These are phyloP conservation scores for Herpailurus yagouaroundi DNA, from an alignment of 2,113 vertebrate species.

Conservation along the genomic window DNA sequence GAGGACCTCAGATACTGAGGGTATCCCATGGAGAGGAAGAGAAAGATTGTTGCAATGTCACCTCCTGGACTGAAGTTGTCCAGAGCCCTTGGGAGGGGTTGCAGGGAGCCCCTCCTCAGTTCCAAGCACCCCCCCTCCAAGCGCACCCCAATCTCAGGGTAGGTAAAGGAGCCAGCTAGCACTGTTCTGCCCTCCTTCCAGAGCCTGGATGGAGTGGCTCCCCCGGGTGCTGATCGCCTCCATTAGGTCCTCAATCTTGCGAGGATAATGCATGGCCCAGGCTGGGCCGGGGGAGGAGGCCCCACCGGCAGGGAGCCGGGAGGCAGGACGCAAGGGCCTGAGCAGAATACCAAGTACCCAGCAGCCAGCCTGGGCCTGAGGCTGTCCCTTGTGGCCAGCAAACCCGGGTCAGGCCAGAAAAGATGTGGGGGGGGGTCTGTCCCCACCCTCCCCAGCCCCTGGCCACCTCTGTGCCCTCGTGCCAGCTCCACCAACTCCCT, in stretches of 20 bases:
- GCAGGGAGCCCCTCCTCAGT: neutral
- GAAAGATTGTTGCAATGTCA: neutral
- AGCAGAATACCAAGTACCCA: slow-evolving; percentile 75
- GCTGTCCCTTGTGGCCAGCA: neutral
- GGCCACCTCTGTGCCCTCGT: neutral
- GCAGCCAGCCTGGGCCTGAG: neutral
- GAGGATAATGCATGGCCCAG: slow-evolving; percentile 87
- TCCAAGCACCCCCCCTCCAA: neutral
- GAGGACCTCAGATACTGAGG: neutral
- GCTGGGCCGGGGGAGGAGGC: slow-evolving; percentile 80
- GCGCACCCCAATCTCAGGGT: neutral
- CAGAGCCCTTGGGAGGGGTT: neutral
- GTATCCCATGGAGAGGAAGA: neutral
- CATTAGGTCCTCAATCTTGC: slow-evolving; percentile 89
- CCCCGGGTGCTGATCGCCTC: slow-evolving; percentile 40
- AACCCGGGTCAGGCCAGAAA: neutral
- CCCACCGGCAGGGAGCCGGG: neutral
- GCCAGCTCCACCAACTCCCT: neutral
- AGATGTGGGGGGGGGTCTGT: neutral
- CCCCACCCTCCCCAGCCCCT: neutral
- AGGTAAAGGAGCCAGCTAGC: neutral
- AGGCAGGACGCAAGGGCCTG: slow-evolving; percentile 51
- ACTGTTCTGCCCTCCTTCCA: neutral
- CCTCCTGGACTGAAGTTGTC: neutral
- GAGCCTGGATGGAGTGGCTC: slow-evolving; percentile 16